Base-by-base conservation (phyloP, 2,888 invertebrate species). In the Pandemis heparana region DNA sequence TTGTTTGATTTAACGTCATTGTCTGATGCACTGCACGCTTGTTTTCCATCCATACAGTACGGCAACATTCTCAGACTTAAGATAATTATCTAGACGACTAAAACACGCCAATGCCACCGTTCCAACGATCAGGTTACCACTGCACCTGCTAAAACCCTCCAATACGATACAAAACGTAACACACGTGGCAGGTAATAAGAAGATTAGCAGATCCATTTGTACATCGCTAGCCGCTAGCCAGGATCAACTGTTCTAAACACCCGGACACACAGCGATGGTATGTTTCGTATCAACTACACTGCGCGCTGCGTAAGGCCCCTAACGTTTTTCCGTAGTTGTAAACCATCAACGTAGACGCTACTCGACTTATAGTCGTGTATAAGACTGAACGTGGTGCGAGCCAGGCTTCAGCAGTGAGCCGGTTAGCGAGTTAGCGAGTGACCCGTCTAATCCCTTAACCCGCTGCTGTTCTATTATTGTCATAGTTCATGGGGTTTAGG, bases 401-500 rank as follows among this genome's bases (percentile, higher is more conserved):
- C 12, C 43, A 10, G 43, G 12, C 43, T 43, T 43, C 43, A 38
- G 51, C 38, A 32, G 48, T 16, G 59, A 39, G 60, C 69, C 38
- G 9, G 61, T 69, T 63, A 63, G 23, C 64, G 63, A 51, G 63
- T 70, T 63, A 70, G 53, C 62, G 69, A 60, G 32, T 51, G 61
- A 69, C 69, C 69, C 69, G 23, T 39, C 61, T 69, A 69, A 69
- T 69, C 69, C 69, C 16, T 23, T 10, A 61, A 69, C 69, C 61
- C 48, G 59, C 16, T 18, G n/a, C 62, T 23, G 23, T 51, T 23
- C 39, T 51, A 23, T 70, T 51, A 23, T 56, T 18, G 48, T 18
- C 51, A 62, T 62, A 69, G 61, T 48, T 46, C 48, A 62, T 48
- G 39, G 46, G 48, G 12, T 16, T 48, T 1, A 23, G 23, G 5